Conservation (phyloP, 2,113 vertebrate species). For the Bujurquina vittata region DNA sequence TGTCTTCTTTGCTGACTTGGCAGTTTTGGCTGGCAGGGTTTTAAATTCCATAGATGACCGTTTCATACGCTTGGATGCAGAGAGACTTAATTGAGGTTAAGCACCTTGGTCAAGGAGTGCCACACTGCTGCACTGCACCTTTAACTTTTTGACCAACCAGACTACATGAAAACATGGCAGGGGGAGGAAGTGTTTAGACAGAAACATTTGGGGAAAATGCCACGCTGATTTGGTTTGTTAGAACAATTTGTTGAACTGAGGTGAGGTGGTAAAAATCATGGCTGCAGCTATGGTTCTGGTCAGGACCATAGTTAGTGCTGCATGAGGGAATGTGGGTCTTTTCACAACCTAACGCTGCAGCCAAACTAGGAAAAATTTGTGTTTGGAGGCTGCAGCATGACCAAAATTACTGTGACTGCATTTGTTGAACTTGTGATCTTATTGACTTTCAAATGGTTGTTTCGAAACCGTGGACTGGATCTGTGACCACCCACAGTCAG, state of each 20-base stretch:
- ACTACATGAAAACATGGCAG: neutral
- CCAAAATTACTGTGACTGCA: neutral
- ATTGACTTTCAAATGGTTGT: neutral
- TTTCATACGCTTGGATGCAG: conserved; percentile 20
- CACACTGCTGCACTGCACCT: conserved; percentile 22
- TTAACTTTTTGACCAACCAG: neutral
- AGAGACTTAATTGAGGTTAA: conserved; percentile 64
- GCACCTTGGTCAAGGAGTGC: conserved; percentile 45
- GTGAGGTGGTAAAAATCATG: neutral
- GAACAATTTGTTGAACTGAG: neutral
- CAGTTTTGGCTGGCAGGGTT: conserved; percentile 1
- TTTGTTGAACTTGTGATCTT: neutral
- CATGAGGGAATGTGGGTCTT: neutral
- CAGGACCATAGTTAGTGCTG: neutral
- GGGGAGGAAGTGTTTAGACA: neutral
- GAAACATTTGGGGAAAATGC: neutral
- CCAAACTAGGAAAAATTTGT: neutral
- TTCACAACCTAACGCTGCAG: neutral
- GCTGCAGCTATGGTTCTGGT: neutral
- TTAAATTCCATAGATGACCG: conserved; percentile 27
- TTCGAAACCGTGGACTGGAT: too few species aligned
- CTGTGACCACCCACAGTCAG: too few species aligned
- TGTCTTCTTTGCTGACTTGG: conserved; percentile 23
- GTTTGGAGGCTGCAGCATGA: accelerated
- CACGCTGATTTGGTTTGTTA: neutral